Evolutionary conservation across 2,888 invertebrate species (phyloP).

Genomic region (Heliconius cydno): DNA sequence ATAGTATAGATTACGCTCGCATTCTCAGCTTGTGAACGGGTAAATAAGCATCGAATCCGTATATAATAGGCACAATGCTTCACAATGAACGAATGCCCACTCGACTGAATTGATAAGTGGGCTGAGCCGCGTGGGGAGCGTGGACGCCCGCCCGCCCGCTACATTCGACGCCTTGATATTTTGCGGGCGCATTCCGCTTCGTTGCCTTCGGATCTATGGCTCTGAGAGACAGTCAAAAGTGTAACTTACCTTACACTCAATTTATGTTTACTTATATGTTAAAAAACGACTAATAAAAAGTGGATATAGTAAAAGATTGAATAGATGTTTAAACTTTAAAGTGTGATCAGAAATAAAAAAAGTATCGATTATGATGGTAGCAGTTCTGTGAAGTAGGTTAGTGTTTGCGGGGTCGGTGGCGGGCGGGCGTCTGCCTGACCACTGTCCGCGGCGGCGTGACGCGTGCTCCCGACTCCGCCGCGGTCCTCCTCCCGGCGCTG

Average conservation of each 20-base stretch:
- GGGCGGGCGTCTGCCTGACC: conserved; percentile 70
- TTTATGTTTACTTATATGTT: not conserved
- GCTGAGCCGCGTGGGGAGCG: conserved; percentile 65
- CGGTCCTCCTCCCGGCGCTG: conserved; percentile 42
- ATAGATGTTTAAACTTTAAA: not conserved
- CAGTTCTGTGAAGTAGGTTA: conserved; percentile 29
- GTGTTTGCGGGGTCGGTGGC: conserved; percentile 50
- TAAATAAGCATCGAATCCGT: conserved; percentile 74
- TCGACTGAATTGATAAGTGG: conserved; percentile 83
- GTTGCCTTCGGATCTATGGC: conserved; percentile 13
- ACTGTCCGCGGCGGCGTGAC: conserved; percentile 61
- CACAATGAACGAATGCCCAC: conserved; percentile 81
- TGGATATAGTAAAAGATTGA: not conserved
- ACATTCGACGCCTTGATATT: conserved; percentile 29
- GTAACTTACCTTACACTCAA: too few relatives aligned
- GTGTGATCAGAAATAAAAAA: not conserved
- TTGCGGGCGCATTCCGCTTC: conserved; percentile 4
- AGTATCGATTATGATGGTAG: conserved; percentile 7
- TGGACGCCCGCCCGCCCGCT: conserved; percentile 61
- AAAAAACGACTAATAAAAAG: too few relatives aligned
- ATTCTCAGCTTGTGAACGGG: conserved; percentile 66
- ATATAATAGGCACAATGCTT: conserved; percentile 77
- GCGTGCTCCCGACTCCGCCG: conserved; percentile 43
- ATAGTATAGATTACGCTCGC: conserved; percentile 41
- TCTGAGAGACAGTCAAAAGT: conserved; percentile 12